phyloP scores from a whole-genome alignment of 2,888 invertebrate genomes.

The Torymus auratus region DNA sequence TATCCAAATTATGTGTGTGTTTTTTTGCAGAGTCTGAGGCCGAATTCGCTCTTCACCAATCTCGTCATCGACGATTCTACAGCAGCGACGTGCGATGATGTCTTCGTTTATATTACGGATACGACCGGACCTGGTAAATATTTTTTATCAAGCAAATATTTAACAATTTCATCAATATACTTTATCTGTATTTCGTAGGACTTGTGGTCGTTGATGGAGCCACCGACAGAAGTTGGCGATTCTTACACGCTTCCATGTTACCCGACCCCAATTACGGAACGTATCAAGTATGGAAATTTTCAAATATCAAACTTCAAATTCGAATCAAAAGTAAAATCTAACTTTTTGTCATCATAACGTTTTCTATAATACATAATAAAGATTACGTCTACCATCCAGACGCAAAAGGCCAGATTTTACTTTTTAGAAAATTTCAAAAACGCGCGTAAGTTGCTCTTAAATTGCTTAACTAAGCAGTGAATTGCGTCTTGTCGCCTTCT shows the following conservation, averaged over 20 bases:
- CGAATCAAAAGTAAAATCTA: not conserved
- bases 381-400: too few relatives aligned
- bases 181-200: conserved; percentile 68
- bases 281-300: conserved; percentile 77
- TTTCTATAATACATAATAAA: too few relatives aligned
- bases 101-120: conserved; percentile 88
- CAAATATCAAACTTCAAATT: not conserved
- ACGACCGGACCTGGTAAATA: conserved; percentile 86
- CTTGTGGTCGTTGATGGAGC: conserved; percentile 83
- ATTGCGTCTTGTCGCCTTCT: too few relatives aligned
- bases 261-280: conserved; percentile 89
- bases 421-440: too few relatives aligned
- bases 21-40: conserved; percentile 80
- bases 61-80: conserved; percentile 86
- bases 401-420: too few relatives aligned
- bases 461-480: too few relatives aligned
- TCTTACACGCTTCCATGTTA: conserved; percentile 89
- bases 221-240: conserved; percentile 88
- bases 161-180: not conserved
- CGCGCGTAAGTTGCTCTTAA: too few relatives aligned
- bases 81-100: conserved; percentile 84
- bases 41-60: conserved; percentile 87
- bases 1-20: not conserved
- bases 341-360: too few relatives aligned
- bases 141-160: not conserved